Conservation (phyloP, 2,888 invertebrate genomes). For the Drosophila robusta region DNA sequence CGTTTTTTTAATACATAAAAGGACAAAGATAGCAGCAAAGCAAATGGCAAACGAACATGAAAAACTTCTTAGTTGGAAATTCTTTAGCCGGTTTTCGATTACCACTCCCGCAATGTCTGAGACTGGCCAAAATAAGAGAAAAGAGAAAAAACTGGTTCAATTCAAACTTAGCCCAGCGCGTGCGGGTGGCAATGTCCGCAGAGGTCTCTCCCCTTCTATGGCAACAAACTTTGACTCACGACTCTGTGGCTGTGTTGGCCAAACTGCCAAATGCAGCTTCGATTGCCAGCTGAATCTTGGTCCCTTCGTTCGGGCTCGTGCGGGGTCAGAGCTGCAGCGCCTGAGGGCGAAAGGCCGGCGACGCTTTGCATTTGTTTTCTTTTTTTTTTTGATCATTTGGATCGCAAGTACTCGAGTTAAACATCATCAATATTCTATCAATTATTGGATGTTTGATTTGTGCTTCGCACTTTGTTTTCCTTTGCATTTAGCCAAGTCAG, state of each 20-base stretch:
- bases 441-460: constrained; percentile 68
- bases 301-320: constrained; percentile 64
- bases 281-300: constrained; percentile 14
- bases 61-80: constrained; percentile 73
- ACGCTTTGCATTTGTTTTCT: constrained; percentile 20
- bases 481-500: constrained; percentile 31
- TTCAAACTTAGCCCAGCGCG: constrained; percentile 35
- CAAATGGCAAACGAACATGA: constrained; percentile 75
- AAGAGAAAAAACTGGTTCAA: constrained; percentile 68
- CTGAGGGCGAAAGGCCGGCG: constrained; percentile 67
- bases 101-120: constrained; percentile 65
- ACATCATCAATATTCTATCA: constrained; percentile 68
- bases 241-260: constrained; percentile 25
- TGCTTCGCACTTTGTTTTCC: constrained; percentile 50
- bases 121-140: constrained; percentile 13
- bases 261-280: background rate
- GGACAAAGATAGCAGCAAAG: constrained; percentile 20
- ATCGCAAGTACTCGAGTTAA: constrained; percentile 17
- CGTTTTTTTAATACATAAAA: constrained; percentile 17
- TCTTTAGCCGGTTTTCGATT: constrained; percentile 76
- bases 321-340: constrained; percentile 62
- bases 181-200: constrained; percentile 69
- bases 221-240: constrained; percentile 40
- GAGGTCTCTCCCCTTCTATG: background rate
- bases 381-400: constrained; percentile 16